These are phyloP conservation scores for Aphaenogaster floridana DNA, from an alignment of 1,140 invertebrate genomes.

Conservation along the genomic window DNA sequence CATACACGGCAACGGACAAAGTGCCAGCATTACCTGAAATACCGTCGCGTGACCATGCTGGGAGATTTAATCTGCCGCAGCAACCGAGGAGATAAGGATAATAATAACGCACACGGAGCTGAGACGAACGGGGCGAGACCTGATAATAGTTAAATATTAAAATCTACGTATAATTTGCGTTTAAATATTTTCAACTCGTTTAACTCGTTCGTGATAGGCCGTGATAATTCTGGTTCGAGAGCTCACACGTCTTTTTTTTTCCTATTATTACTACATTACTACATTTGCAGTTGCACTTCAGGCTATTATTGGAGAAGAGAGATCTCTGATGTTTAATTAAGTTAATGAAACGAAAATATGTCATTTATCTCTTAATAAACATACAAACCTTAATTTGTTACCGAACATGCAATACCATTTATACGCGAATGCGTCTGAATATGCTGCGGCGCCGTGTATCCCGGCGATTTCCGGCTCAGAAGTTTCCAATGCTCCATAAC, in stretches of 20 bases:
- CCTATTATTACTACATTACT: not conserved
- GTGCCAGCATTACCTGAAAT: slow-evolving; percentile 41
- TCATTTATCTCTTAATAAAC: not conserved
- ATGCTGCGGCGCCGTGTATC: not conserved
- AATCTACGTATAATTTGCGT: slow-evolving; percentile 2
- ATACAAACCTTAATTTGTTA: not conserved
- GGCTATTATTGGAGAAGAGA: not conserved
- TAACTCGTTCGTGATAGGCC: not conserved
- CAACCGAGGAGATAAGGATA: slow-evolving; percentile 17
- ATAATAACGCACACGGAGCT: slow-evolving; percentile 8
- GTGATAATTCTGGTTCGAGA: not conserved
- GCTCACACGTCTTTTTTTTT: not conserved
- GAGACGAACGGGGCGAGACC: not conserved
- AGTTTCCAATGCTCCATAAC: slow-evolving; percentile 48
- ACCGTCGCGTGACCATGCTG: slow-evolving; percentile 29
- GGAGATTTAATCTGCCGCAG: slow-evolving; percentile 38
- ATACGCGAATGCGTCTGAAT: not conserved
- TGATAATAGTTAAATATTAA: slow-evolving; percentile 41
- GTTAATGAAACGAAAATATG: not conserved
- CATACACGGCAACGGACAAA: not conserved
- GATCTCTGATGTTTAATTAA: not conserved
- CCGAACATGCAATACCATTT: not conserved
- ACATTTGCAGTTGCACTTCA: not conserved
- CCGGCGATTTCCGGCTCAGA: slow-evolving; percentile 35
- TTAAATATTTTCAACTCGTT: not conserved